These are phyloP conservation scores for Dasypogon diadema DNA, from an alignment of 2,888 invertebrate species.

Conservation along the genomic window DNA sequence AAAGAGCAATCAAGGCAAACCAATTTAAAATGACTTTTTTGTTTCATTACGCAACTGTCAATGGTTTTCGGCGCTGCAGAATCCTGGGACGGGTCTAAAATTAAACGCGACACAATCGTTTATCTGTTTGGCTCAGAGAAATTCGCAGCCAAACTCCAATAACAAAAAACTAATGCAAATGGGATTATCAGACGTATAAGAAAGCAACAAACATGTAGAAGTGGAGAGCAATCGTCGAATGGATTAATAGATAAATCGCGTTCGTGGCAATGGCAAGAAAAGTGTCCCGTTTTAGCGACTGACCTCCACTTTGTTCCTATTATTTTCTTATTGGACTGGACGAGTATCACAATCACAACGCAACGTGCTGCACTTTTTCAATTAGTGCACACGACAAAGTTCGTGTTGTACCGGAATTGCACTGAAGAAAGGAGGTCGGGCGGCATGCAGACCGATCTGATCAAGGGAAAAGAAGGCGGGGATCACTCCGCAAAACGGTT, in stretches of 20 bases:
- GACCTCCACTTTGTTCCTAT: background rate
- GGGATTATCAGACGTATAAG: background rate
- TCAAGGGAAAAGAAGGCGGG: conserved; percentile 2
- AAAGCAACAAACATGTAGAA: background rate
- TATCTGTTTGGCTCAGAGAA: background rate
- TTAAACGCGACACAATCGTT: background rate
- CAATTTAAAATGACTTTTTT: background rate
- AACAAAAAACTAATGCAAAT: background rate
- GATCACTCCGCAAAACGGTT: background rate
- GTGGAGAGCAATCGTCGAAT: too few species aligned
- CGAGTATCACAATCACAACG: too few species aligned
- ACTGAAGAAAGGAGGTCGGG: conserved; percentile 15
- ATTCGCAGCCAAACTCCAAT: background rate
- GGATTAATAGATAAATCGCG: too few species aligned
- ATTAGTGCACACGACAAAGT: too few species aligned
- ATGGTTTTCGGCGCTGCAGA: background rate
- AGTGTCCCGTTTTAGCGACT: conserved; percentile 3
- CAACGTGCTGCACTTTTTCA: too few species aligned
- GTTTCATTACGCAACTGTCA: background rate
- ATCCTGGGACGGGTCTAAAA: background rate
- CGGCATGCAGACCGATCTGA: conserved; percentile 12
- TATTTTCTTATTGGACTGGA: too few species aligned
- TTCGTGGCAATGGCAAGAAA: background rate
- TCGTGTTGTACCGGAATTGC: conserved; percentile 15
- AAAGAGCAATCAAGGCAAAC: background rate